These are phyloP conservation scores for Thysanoteuthis rhombus DNA, from an alignment of 2,888 invertebrate species.

Conservation along the genomic window DNA sequence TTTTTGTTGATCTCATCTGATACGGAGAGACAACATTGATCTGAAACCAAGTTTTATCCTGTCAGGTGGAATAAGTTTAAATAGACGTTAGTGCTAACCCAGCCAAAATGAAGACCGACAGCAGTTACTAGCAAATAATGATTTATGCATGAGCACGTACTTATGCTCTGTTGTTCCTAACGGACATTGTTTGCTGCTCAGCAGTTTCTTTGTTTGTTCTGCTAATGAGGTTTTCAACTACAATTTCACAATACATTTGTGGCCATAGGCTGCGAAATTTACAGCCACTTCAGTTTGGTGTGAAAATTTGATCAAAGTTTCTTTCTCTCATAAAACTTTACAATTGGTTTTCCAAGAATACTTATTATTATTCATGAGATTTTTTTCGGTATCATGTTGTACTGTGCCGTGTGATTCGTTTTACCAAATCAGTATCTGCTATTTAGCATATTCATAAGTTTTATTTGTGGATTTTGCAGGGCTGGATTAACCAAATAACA, in stretches of 20 bases:
- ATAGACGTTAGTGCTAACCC: background rate
- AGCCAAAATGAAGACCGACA: background rate
- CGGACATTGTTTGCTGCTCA: background rate
- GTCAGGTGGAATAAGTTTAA: background rate
- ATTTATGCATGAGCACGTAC: slow-evolving; percentile 12
- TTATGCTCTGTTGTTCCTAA: background rate
- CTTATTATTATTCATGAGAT: background rate
- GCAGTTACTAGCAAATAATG: background rate
- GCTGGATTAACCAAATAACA: too few species aligned
- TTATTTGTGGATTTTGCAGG: background rate
- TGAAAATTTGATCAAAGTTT: background rate
- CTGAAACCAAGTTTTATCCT: background rate
- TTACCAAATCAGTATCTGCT: background rate
- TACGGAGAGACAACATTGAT: too few species aligned
- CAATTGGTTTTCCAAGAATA: background rate
- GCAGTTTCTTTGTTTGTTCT: background rate
- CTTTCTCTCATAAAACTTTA: background rate
- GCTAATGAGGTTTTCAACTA: slow-evolving; percentile 12
- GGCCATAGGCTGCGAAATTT: background rate
- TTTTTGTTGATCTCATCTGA: background rate
- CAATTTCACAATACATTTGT: slow-evolving; percentile 12
- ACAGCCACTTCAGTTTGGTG: background rate
- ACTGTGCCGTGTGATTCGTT: background rate
- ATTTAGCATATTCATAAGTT: background rate
- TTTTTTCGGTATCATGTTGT: background rate